phyloP scores from a whole-genome alignment of 2,113 vertebrate species.

The Hucho hucho region DNA sequence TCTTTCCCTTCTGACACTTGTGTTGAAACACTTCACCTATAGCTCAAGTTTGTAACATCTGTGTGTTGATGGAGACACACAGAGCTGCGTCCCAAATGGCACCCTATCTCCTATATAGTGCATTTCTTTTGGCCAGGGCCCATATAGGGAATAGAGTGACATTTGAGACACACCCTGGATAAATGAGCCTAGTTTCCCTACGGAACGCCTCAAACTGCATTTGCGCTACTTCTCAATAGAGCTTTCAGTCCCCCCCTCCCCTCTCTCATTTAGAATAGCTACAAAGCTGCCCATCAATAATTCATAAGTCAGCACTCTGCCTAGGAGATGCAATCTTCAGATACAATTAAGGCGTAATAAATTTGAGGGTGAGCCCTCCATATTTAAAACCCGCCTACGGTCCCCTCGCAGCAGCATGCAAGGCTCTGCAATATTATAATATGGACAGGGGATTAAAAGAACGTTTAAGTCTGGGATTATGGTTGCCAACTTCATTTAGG shows the following conservation, averaged over 20 bases:
- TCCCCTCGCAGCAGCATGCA: not conserved
- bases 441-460: slow-evolving; percentile 12
- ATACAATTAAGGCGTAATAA: slow-evolving; percentile 25
- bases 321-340: slow-evolving; percentile 9
- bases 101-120: too few species aligned
- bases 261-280: slow-evolving; percentile 7
- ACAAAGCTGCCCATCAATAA: slow-evolving; percentile 47
- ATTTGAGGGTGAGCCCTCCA: slow-evolving; percentile 10
- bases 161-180: not conserved
- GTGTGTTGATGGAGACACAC: too few species aligned
- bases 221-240: not conserved
- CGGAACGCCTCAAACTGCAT: not conserved
- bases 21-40: too few species aligned
- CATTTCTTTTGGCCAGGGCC: too few species aligned
- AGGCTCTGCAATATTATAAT: slow-evolving; percentile 11
- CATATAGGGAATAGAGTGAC: too few species aligned
- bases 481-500: slow-evolving; percentile 33
- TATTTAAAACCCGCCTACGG: not conserved
- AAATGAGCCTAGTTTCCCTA: slow-evolving; percentile 11
- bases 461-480: slow-evolving; percentile 3
- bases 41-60: too few species aligned
- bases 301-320: slow-evolving; percentile 21
- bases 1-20: too few species aligned
- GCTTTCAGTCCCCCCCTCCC: not conserved
- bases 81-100: too few species aligned